Evolutionary conservation across 2,888 invertebrate genomes (phyloP).

Genomic region (Hetaerina titia): DNA sequence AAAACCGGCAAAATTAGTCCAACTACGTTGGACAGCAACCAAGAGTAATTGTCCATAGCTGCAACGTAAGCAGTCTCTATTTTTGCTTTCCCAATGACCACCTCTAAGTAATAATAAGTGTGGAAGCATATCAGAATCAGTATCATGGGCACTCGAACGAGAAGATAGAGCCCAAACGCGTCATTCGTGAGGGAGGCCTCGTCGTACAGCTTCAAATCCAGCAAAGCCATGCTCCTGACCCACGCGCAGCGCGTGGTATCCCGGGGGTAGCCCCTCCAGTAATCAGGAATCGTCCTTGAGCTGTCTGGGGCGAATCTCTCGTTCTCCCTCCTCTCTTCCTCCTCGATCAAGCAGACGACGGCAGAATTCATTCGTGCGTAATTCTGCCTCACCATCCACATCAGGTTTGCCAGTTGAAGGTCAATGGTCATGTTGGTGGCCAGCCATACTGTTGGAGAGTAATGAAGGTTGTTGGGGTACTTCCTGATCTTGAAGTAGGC

Average conservation of each 20-base stretch:
- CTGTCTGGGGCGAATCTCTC: neutral
- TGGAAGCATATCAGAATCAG: slow-evolving; percentile 43
- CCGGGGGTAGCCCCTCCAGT: neutral
- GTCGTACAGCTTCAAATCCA: neutral
- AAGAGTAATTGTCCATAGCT: slow-evolving; percentile 33
- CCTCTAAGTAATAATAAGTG: slow-evolving; percentile 50
- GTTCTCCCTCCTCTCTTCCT: neutral
- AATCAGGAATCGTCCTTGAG: neutral
- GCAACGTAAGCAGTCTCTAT: slow-evolving; percentile 7
- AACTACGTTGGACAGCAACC: slow-evolving; percentile 29
- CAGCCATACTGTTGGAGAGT: slow-evolving; percentile 23
- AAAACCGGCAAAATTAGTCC: slow-evolving; percentile 23
- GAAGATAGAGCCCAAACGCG: slow-evolving; percentile 38
- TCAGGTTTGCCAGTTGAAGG: neutral
- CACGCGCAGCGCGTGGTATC: neutral
- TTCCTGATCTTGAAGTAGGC: neutral
- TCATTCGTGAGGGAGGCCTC: neutral
- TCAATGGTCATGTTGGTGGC: slow-evolving; percentile 44
- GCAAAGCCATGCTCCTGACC: slow-evolving; percentile 28
- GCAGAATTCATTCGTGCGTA: neutral
- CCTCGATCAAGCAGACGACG: neutral
- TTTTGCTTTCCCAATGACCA: slow-evolving; percentile 1
- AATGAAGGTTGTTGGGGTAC: slow-evolving; percentile 19
- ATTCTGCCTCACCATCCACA: neutral
- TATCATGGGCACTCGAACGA: slow-evolving; percentile 23